Evolutionary conservation across 2,113 vertebrate species (phyloP).

Genomic region (Chionomys nivalis): DNA sequence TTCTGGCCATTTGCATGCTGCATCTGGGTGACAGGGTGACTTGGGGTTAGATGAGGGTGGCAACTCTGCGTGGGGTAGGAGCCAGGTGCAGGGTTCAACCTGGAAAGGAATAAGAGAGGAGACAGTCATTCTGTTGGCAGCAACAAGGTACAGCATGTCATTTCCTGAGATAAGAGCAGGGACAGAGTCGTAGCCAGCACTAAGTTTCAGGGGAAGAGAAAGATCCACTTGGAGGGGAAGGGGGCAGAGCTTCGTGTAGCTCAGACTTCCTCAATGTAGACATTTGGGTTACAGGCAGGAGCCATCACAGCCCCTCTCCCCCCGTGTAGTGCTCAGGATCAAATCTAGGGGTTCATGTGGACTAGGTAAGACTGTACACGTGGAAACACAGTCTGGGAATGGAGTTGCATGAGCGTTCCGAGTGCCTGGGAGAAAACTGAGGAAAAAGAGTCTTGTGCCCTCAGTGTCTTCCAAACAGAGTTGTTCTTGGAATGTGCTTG

Average conservation of each 20-base stretch:
- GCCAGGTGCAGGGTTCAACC: constrained; percentile 82
- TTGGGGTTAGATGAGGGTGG: constrained; percentile 56
- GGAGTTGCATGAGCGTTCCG: not conserved
- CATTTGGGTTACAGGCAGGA: not conserved
- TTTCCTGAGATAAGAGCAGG: not conserved
- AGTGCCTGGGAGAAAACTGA: not conserved
- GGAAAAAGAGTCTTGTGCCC: not conserved
- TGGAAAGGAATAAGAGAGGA: constrained; percentile 75
- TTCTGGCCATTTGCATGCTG: constrained; percentile 63
- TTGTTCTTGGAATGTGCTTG: not conserved
- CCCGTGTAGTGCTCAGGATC: not conserved
- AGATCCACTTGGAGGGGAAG: too few species aligned
- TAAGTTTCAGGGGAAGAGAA: not conserved
- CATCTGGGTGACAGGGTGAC: constrained; percentile 69
- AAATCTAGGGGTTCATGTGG: not conserved
- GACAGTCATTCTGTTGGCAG: constrained; percentile 34
- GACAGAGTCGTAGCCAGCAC: not conserved
- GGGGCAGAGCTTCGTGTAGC: too few species aligned
- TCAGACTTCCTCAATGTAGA: not conserved
- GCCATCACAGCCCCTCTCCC: rapidly evolving
- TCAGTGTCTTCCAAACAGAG: not conserved
- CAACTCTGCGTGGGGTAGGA: constrained; percentile 86
- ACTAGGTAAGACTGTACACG: not conserved
- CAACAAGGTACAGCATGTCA: not conserved
- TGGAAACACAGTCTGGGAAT: not conserved